These are phyloP conservation scores for Cuculus canorus DNA, from an alignment of 2,797 vertebrate genomes.

Conservation along the genomic window DNA sequence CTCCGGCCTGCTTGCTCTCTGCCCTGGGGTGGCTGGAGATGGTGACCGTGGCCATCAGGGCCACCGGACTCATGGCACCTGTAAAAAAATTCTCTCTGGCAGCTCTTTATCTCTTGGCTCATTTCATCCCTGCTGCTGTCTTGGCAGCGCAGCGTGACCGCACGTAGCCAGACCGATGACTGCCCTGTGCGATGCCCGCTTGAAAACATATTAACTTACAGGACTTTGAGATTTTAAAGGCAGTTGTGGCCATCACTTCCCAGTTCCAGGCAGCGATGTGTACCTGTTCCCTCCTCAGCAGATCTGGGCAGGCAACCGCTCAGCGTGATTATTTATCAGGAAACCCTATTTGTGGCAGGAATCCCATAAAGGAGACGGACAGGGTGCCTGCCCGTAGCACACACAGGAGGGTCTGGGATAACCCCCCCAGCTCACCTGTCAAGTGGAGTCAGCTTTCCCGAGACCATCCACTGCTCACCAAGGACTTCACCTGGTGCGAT, in stretches of 20 bases:
- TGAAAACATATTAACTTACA: accelerated
- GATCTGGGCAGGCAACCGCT: background rate
- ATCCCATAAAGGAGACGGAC: background rate
- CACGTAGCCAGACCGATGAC: background rate
- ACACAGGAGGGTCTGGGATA: accelerated
- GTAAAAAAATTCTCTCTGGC: background rate
- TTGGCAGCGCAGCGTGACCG: background rate
- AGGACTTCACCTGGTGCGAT: background rate
- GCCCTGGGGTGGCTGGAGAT: accelerated
- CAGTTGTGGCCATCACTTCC: background rate
- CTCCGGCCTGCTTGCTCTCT: background rate
- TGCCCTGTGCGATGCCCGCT: background rate
- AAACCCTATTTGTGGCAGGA: background rate
- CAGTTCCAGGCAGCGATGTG: background rate
- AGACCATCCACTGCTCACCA: background rate
- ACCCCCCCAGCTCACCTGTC: background rate
- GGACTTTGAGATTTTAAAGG: background rate
- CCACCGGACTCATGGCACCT: background rate
- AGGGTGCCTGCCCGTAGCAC: background rate
- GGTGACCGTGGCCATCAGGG: background rate
- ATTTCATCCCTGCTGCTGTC: background rate
- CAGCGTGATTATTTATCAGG: background rate
- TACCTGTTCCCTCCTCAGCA: background rate
- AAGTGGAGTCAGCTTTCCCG: background rate
- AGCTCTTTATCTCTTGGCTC: background rate